These are phyloP conservation scores for Papilio helenus DNA, from an alignment of 1,140 invertebrate genomes.

Conservation along the genomic window DNA sequence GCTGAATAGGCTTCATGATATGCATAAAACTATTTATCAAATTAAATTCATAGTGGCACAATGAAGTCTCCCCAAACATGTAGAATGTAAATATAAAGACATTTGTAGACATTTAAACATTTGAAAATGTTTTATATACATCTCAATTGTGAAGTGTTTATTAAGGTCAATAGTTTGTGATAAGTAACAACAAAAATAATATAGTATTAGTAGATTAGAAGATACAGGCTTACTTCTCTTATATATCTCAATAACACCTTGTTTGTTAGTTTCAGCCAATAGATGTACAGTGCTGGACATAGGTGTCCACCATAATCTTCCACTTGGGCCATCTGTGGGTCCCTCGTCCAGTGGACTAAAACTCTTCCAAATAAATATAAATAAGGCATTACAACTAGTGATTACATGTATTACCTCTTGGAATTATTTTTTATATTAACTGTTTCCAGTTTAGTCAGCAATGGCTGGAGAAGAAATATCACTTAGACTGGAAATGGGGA, in stretches of 20 bases:
- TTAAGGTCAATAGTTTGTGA: too few relatives aligned
- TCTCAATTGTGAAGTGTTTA: too few relatives aligned
- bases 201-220: not conserved
- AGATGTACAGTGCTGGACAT: not conserved
- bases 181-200: not conserved
- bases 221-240: not conserved
- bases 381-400: not conserved
- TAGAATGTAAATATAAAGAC: not conserved
- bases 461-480: constrained; percentile 81
- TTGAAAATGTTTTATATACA: not conserved
- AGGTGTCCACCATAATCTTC: not conserved
- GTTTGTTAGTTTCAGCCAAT: constrained; percentile 8
- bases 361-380: not conserved
- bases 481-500: constrained; percentile 77
- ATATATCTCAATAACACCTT: not conserved
- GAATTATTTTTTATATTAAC: constrained; percentile 6
- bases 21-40: not conserved
- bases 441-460: constrained; percentile 38
- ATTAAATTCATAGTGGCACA: not conserved
- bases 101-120: too few relatives aligned
- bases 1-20: not conserved
- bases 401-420: not conserved
- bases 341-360: not conserved
- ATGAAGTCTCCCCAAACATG: not conserved
- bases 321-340: not conserved